Evolutionary conservation across 2,797 vertebrate species (phyloP).

Genomic region (Cirrhinus mrigala): DNA sequence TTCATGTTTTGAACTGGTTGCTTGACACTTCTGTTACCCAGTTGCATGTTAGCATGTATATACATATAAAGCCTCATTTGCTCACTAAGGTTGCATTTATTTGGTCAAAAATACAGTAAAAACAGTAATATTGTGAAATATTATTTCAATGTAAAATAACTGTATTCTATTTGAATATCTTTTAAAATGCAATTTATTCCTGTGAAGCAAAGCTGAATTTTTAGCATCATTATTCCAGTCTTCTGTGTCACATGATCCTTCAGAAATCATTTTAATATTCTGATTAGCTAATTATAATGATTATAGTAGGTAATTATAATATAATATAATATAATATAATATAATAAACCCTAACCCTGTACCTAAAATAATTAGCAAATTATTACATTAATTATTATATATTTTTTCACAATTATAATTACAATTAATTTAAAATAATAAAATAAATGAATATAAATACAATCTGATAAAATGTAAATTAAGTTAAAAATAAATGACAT

Average conservation of each 20-base stretch:
- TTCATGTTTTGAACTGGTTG: neutral
- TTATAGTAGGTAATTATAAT: too few relatives aligned
- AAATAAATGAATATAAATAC: neutral
- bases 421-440: neutral
- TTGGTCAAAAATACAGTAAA: neutral
- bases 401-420: neutral
- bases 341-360: too few relatives aligned
- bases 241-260: neutral
- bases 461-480: neutral
- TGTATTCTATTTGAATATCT: neutral
- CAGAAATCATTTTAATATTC: neutral
- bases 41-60: neutral
- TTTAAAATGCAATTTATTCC: neutral
- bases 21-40: neutral
- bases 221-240: neutral
- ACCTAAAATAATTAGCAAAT: neutral
- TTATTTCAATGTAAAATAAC: neutral
- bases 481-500: too few relatives aligned
- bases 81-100: neutral
- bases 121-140: neutral
- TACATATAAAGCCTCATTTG: neutral
- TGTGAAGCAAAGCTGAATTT: neutral
- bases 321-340: too few relatives aligned
- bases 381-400: rapidly evolving
- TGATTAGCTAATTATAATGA: neutral